Conservation (phyloP, 1,140 invertebrate species). For the Lanistes nyassanus region DNA sequence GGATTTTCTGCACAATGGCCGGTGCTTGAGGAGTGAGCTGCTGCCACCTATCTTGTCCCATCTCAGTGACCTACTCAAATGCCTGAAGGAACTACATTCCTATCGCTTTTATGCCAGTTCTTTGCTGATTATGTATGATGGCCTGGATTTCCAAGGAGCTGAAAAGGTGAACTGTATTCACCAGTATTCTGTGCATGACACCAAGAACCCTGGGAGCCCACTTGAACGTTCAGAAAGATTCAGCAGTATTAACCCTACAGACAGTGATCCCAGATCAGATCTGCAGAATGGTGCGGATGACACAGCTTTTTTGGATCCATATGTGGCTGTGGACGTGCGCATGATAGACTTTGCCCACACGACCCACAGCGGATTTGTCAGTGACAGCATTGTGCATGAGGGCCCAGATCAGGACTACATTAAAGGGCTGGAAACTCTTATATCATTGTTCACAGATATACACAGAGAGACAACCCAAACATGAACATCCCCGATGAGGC, state of each 20-base stretch:
- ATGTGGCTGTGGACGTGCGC: slow-evolving; percentile 74
- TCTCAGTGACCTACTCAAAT: slow-evolving; percentile 78
- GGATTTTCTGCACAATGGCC: slow-evolving; percentile 88
- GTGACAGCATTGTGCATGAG: slow-evolving; percentile 75
- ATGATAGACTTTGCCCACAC: slow-evolving; percentile 98
- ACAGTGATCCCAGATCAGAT: neutral
- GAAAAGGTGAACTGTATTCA: too few relatives aligned
- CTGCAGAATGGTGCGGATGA: neutral
- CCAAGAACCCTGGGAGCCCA: too few relatives aligned
- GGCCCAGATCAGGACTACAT: slow-evolving; percentile 93
- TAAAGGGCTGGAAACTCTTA: slow-evolving; percentile 82
- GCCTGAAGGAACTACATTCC: slow-evolving; percentile 86
- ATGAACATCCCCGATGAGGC: neutral
- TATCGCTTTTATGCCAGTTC: slow-evolving; percentile 97
- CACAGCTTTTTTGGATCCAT: too few relatives aligned
- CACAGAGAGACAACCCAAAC: neutral
- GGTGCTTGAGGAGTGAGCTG: slow-evolving; percentile 75
- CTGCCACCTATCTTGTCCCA: slow-evolving; percentile 81
- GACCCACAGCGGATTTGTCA: slow-evolving; percentile 68
- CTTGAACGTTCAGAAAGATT: too few relatives aligned
- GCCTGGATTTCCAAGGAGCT: slow-evolving; percentile 53
- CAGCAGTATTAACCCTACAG: too few relatives aligned
- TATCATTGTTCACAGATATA: slow-evolving; percentile 49
- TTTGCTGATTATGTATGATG: slow-evolving; percentile 91
- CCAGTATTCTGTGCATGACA: too few relatives aligned